A percentile compares a stretch with the other conserved stretches of the same genome.
phyloP scores from a whole-genome alignment of 2,797 vertebrate species.

The Eospalax fontanierii region DNA sequence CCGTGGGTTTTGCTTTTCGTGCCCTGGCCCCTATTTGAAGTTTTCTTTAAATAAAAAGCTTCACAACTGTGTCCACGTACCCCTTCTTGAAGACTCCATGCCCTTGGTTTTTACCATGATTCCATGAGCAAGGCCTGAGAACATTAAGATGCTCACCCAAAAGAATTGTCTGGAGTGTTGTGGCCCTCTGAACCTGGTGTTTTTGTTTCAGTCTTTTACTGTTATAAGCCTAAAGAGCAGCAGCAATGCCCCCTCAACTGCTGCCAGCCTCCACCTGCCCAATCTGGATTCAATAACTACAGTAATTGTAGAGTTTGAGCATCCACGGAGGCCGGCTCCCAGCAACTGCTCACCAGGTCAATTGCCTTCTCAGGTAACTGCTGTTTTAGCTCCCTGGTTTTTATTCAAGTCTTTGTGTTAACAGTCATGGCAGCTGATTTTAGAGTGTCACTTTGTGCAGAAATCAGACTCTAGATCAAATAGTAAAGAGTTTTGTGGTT shows the following conservation, averaged over 20 bases:
- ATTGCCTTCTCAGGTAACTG: rapidly evolving
- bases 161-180: background rate
- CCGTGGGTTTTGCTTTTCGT: background rate
- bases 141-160: background rate
- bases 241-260: background rate
- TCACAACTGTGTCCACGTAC: background rate
- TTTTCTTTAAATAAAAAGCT: no score
- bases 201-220: background rate
- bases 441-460: background rate
- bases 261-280: background rate
- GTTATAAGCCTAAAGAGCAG: background rate
- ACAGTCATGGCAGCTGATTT: background rate
- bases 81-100: background rate
- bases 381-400: rapidly evolving
- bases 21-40: background rate
- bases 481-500: background rate
- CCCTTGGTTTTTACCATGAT: background rate
- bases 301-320: rapidly evolving
- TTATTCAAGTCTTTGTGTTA: background rate
- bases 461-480: background rate
- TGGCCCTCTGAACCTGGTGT: rapidly evolving
- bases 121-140: background rate
- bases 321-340: rapidly evolving
- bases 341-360: rapidly evolving
- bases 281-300: rapidly evolving